Percentiles rank a stretch among this genome's conserved stretches.
Conservation (phyloP, 2,113 vertebrate species). For the Psophia crepitans region DNA sequence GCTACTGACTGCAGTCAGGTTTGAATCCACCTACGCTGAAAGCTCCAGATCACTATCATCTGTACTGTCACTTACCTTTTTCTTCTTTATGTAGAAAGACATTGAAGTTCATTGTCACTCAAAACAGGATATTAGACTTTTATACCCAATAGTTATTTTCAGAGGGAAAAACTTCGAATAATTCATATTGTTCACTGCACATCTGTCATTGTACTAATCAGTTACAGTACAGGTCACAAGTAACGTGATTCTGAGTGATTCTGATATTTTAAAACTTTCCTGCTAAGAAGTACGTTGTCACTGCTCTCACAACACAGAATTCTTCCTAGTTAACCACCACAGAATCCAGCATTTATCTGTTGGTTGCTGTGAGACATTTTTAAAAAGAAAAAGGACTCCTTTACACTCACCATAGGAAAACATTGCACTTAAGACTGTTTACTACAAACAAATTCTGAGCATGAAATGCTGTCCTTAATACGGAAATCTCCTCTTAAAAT, state of each 20-base stretch:
- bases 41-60: background rate
- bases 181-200: background rate
- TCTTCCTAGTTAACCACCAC: background rate
- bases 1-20: background rate
- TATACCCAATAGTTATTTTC: background rate
- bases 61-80: background rate
- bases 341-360: background rate
- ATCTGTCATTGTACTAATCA: background rate
- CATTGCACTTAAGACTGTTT: background rate
- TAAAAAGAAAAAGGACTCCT: background rate
- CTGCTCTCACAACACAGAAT: background rate
- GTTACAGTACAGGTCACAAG: background rate
- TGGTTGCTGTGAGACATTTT: fast-evolving
- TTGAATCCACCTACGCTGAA: background rate
- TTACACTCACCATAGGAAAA: background rate
- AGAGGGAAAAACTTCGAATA: background rate
- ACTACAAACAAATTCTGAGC: background rate
- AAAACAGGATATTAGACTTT: background rate
- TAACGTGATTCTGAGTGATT: background rate
- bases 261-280: background rate
- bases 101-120: background rate
- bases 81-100: background rate
- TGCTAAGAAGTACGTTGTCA: background rate
- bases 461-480: background rate
- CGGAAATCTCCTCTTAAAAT: background rate